A percentile compares a stretch with the other conserved stretches of the same genome.
These are phyloP conservation scores for Stichopus horrens DNA, from an alignment of 53 echinoderm and acorn worm species.

Conservation along the genomic window DNA sequence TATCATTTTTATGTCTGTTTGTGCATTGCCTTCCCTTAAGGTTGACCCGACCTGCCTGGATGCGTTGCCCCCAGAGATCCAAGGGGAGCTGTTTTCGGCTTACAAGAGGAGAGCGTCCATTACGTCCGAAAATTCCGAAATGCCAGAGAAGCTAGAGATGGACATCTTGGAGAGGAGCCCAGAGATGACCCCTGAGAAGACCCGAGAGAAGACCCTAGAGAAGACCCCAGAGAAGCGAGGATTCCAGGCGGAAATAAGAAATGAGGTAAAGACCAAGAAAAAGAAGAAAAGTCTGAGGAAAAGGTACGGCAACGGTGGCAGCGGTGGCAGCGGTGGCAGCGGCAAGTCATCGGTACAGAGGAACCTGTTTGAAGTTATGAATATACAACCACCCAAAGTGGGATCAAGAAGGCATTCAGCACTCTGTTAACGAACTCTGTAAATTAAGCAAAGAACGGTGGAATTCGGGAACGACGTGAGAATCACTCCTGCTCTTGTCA, in stretches of 20 bases:
- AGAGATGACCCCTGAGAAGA: background rate
- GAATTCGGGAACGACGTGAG: too few species aligned
- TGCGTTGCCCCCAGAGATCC: constrained; percentile 80
- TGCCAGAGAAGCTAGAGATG: background rate
- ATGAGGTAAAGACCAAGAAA: background rate
- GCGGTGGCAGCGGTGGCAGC: background rate
- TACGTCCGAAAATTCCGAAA: background rate
- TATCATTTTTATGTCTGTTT: too few species aligned
- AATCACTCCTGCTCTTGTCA: too few species aligned
- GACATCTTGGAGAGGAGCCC: background rate
- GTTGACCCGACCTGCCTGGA: constrained; percentile 86
- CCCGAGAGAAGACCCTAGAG: background rate
- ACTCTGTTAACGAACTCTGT: background rate
- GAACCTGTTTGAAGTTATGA: constrained; percentile 16
- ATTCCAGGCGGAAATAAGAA: background rate
- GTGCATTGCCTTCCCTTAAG: constrained; percentile 34
- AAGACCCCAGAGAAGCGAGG: constrained; percentile 1
- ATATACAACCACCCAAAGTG: background rate
- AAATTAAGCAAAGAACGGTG: too few species aligned
- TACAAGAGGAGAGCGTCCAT: constrained; percentile 52
- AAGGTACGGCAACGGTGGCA: background rate
- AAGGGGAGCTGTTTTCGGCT: constrained; percentile 71
- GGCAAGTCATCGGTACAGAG: background rate
- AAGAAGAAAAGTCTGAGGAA: background rate
- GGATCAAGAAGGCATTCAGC: background rate